Evolutionary conservation across 2,888 invertebrate species (phyloP).

Genomic region (Punctoribates punctum): DNA sequence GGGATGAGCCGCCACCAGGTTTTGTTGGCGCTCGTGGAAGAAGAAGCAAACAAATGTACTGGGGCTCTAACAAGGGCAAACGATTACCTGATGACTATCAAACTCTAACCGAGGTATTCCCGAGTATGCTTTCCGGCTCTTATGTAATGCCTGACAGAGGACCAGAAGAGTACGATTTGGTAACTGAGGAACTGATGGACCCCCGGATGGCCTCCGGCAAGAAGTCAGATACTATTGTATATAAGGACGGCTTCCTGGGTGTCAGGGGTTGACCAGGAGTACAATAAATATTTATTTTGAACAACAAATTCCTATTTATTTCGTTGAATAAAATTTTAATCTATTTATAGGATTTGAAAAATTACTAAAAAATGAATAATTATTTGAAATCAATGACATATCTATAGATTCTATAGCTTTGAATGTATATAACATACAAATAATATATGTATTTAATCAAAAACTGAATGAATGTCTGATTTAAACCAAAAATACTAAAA

Average conservation of each 20-base stretch:
- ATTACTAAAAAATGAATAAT: background rate
- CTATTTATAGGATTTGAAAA: background rate
- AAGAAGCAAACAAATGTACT: background rate
- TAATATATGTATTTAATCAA: no score
- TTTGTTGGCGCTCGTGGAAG: conserved; percentile 4
- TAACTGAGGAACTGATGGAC: background rate
- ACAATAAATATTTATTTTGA: background rate
- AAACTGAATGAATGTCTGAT: no score
- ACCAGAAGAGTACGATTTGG: no score
- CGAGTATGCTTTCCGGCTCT: background rate
- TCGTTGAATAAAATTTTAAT: background rate
- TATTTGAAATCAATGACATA: conserved; percentile 8
- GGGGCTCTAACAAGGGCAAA: background rate
- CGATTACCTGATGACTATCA: background rate
- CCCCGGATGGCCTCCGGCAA: background rate
- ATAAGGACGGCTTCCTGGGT: conserved; percentile 20
- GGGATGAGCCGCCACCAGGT: conserved; percentile 24
- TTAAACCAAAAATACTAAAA: no score
- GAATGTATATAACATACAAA: no score
- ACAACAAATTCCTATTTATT: background rate
- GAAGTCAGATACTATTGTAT: conserved; percentile 6
- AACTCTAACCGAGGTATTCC: background rate
- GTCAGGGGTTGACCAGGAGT: background rate
- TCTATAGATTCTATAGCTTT: no score
- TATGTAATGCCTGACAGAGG: no score